Conservation (phyloP, 2,797 vertebrate species). For the Epinephelus awoara region DNA sequence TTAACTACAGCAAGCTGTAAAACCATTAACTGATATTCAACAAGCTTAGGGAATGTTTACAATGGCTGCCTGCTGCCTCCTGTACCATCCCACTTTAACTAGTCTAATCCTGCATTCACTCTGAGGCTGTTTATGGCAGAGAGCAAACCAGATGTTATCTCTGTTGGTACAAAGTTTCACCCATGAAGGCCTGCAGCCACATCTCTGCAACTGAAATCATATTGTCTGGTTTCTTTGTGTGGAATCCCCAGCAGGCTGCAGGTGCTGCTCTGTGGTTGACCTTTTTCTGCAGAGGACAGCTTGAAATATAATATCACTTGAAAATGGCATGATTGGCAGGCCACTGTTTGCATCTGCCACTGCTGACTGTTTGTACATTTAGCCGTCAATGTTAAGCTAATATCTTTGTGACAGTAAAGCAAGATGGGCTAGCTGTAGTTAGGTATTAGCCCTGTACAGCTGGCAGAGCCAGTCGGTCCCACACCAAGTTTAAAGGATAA, state of each 20-base stretch:
- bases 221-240: background rate
- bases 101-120: background rate
- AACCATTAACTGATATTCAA: conserved; percentile 72
- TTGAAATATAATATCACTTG: background rate
- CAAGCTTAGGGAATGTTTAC: conserved; percentile 47
- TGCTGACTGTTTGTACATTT: too few species aligned
- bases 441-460: too few species aligned
- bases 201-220: background rate
- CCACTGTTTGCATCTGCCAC: too few species aligned
- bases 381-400: too few species aligned
- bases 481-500: too few species aligned
- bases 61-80: conserved; percentile 2
- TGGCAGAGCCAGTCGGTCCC: too few species aligned
- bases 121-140: background rate
- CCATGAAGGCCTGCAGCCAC: background rate
- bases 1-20: conserved; percentile 65
- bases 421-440: too few species aligned
- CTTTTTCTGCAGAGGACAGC: background rate
- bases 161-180: background rate
- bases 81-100: background rate
- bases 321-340: background rate
- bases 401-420: too few species aligned
- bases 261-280: background rate
- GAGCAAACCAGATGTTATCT: background rate
- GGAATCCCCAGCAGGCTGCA: background rate